Base-by-base conservation (phyloP, 2,113 vertebrate genomes). In the human (Homo sapiens) region DNA sequence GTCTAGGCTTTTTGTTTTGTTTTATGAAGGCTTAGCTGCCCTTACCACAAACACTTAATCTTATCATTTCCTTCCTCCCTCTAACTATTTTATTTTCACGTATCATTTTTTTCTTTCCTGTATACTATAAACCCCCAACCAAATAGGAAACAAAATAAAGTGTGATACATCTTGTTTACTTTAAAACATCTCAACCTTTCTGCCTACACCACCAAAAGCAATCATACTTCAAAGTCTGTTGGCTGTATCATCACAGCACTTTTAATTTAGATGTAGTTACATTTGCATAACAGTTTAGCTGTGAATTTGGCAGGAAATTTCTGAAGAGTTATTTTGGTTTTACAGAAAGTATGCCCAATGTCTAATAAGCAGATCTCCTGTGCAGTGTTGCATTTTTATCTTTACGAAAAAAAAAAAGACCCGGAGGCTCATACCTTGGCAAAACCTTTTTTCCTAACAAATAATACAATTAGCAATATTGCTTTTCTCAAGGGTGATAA, bases 221-320 rank as follows among this genome's bases (percentile, higher is more conserved):
- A 89, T 97, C 82, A 91, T 86, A 86, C 66, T 96, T 93, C 82
- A 72, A 93, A 73, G 57, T 96, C 40, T 93, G 92, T 97, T 96
- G 90, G 90, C 87, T 97, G 82, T 86, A 93, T 78, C 82, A 57
- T 97, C 70, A 94, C 93, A 92, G 83, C 79, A 93, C 89, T 96
- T 97, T 97, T 96, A 96, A 98, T 97, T 97, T 97, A 96, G 92
- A 97, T 96, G 93, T 96, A 98, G 89, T 97, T 97, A 95, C 88
- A 98, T 97, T 98, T 97, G 83, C 93, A 97, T 97, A 98, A 97
- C 86, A 92, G 96, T 97, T 97, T 96, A 97, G 92, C 94, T 97
- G 94, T 91, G 97, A 97, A 97, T 96, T 97, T 97, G 97, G 93
- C 96, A 96, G 79, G 81, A 94, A 97, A 97, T 96, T 96, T 90